Evolutionary conservation across 2,888 invertebrate genomes (phyloP), one percentile per base, ranked within the genome.

Genomic region (Phalangium opilio): DNA sequence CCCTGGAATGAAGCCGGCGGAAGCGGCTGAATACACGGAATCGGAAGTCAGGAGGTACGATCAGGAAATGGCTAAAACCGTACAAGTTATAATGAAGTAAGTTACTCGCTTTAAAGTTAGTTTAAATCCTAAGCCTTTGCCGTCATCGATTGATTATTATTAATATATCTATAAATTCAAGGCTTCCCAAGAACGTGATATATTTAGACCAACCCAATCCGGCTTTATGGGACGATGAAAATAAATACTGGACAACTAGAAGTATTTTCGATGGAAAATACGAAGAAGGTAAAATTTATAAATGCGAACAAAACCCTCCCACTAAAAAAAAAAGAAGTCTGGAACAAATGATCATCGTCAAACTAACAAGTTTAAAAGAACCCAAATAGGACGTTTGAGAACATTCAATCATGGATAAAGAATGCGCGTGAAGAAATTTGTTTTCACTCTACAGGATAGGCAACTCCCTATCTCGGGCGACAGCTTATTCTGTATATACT

Each of bases 11-110:
- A 48, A 49, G 5, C 51, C 51, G 14, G 51, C 51, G 11, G 42
- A 48, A 11, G 51, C 51, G 18, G 51, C 51, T 18, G 51, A 51
- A 38, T 51, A 49, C 36, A 49, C 51, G 7, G 51, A 51, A 35
- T 44, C 51, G 7, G 51, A 51, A 45, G 49, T 49, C 11, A 46
- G 48, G 32, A 38, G 51, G 10, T 51, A 49, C 42, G 51, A 51
- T 33, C 45, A 44, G 39, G 51, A 51, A 45, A 49, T 51, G 51
- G 49, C 47, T 15, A 49, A 45, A 44, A 48, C 51, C 17, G 44
- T 51, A 14, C 43, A 47, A n/a, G 41, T 51, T 3, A 38, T 39
- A 17, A 18, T 51, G 4, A 46, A 49, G 51, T 51, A 44, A 33
- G 43, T 20, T n/a, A n/a, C n/a, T n/a, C n/a, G n/a, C 27, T 8